A percentile compares a stretch with the other conserved stretches of the same genome.
Evolutionary conservation across 2,797 vertebrate species (phyloP).

Genomic region (Distichodus sexfasciatus): DNA sequence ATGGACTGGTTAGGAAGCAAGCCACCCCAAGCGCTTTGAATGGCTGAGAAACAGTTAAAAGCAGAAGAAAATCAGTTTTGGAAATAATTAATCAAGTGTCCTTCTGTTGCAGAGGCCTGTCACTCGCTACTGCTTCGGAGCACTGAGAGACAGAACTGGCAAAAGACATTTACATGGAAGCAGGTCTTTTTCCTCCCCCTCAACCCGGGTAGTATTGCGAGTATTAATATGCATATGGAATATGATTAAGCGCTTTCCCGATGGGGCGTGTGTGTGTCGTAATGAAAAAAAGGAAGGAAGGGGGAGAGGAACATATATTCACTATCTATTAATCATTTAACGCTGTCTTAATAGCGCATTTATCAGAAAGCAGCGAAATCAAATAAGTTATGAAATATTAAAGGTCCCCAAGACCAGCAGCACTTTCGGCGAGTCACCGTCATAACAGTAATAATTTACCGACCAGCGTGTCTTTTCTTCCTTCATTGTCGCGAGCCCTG

Average conservation of each 20-base stretch:
- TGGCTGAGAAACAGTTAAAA: slow-evolving; percentile 12
- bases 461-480: slow-evolving; percentile 25
- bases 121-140: slow-evolving; percentile 44
- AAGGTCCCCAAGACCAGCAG: slow-evolving; percentile 53
- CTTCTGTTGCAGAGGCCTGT: slow-evolving; percentile 33
- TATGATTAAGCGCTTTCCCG: slow-evolving; percentile 85
- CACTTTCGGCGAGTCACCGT: slow-evolving; percentile 44
- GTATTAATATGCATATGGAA: slow-evolving; percentile 87
- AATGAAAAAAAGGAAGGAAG: slow-evolving; percentile 72
- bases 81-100: slow-evolving; percentile 46
- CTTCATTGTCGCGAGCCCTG: slow-evolving; percentile 18
- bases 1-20: too few species aligned
- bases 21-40: slow-evolving; percentile 2
- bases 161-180: slow-evolving; percentile 76
- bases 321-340: slow-evolving; percentile 91
- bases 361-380: slow-evolving; percentile 73
- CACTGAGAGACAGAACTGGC: slow-evolving; percentile 61
- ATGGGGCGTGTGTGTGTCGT: slow-evolving; percentile 85
- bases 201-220: slow-evolving; percentile 82
- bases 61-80: slow-evolving; percentile 17
- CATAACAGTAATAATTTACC: slow-evolving; percentile 49
- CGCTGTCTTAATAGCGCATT: slow-evolving; percentile 77
- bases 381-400: slow-evolving; percentile 67
- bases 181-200: slow-evolving; percentile 62
- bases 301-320: slow-evolving; percentile 66